Base-by-base conservation (phyloP, 2,797 vertebrate genomes). In the Manis javanica region DNA sequence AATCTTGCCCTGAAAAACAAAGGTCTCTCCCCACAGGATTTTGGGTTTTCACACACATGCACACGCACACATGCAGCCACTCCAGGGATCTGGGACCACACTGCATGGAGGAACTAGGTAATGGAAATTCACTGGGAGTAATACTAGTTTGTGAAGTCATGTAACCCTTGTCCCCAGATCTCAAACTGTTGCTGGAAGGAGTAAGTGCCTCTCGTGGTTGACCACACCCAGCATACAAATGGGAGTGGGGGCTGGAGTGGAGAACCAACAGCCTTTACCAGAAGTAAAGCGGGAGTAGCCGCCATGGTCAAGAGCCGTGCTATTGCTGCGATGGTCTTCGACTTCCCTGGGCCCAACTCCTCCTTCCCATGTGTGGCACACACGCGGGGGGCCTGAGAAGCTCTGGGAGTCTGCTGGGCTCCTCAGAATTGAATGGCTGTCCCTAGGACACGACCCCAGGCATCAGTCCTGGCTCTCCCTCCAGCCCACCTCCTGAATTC, bases 51-150 rank as follows among this genome's bases (percentile, higher is more conserved):
- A 37, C 77, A 59, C 59, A 66, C 74, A 55, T 53, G 51, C 61
- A n/a, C 59, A 85, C 71, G 34, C 0, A 69, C 12, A 23, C 13
- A 55, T 13, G 7, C 21, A 37, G 39, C 39, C 15, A 3, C 66
- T 78, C 66, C 49, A 55, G 46, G 68, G 49, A 63, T 31, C 90
- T 63, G 42, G 86, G 75, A 57, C 79, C 81, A 59, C 51, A 63
- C 0, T 74, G 49, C 85, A 23, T 8, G 19, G 61, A 92, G 61
- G 82, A 86, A 59, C 37, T 74, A 72, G 59, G 61, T 95, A 78
- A 55, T 87, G 94, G 96, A 95, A 96, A 96, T 61, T 97, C 72
- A 90, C 94, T 86, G 97, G 89, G 88, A 94, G 79, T 92, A 83
- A 95, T 71, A 83, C 89, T 94, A 91, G 59, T 93, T 1, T 81